Evolutionary conservation across 2,888 invertebrate genomes (phyloP).

Genomic region (Mythimna impura): DNA sequence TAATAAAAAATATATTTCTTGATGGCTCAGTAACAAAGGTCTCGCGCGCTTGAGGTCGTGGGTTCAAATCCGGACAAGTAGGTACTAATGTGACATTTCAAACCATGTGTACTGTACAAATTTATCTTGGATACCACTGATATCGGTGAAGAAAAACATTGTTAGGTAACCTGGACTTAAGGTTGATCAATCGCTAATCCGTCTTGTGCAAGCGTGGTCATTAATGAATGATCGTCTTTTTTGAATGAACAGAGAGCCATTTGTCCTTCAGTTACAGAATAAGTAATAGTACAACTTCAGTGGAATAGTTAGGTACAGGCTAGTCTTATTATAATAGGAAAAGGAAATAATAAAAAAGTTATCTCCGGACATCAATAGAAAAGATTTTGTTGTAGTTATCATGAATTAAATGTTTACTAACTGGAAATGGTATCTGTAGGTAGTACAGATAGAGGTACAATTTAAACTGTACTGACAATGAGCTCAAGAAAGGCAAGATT

Average conservation of each 20-base stretch:
- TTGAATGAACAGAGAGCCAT: background rate
- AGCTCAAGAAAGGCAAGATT: conserved; percentile 4
- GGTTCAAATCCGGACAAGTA: conserved; percentile 6
- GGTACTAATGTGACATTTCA: background rate
- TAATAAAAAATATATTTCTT: background rate
- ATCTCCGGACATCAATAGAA: conserved; percentile 7
- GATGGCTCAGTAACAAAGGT: background rate
- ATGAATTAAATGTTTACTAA: too few species aligned
- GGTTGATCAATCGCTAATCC: background rate
- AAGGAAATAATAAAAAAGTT: background rate
- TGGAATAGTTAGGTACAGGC: background rate
- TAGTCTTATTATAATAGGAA: background rate
- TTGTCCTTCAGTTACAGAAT: too few species aligned
- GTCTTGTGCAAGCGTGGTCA: background rate
- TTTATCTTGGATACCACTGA: background rate
- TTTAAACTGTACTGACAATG: background rate
- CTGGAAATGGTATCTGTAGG: too few species aligned
- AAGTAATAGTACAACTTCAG: background rate
- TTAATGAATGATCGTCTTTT: background rate
- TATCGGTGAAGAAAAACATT: background rate
- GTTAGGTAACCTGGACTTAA: background rate
- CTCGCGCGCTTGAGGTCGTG: background rate
- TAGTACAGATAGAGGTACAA: background rate
- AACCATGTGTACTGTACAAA: background rate
- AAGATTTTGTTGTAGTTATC: background rate